Evolutionary conservation across 1,140 invertebrate genomes (phyloP).

Genomic region (Drosophila bocqueti): DNA sequence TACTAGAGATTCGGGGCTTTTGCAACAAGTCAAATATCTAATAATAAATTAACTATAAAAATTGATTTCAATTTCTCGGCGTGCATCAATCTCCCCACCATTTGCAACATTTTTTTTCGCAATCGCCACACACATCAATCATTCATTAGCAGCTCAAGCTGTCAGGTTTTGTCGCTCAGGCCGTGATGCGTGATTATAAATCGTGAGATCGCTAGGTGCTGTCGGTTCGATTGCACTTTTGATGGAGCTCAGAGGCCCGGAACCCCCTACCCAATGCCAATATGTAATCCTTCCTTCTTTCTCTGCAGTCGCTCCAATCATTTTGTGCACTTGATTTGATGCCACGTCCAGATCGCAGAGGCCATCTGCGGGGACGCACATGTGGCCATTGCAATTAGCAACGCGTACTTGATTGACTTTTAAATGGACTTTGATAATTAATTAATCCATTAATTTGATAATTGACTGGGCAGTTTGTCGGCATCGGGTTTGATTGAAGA

Average conservation of each 20-base stretch:
- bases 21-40: background rate
- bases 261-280: background rate
- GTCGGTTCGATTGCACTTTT: conserved; percentile 42
- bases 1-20: too few relatives aligned
- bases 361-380: conserved; percentile 14
- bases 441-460: conserved; percentile 74
- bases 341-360: conserved; percentile 19
- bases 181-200: conserved; percentile 63
- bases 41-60: background rate
- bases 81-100: conserved; percentile 1
- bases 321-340: conserved; percentile 54
- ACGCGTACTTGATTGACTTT: conserved; percentile 27
- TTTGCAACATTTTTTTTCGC: conserved; percentile 17
- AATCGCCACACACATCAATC: conserved; percentile 73
- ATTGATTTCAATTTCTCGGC: background rate
- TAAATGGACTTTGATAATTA: conserved; percentile 74
- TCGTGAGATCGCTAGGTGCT: conserved; percentile 44
- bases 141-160: conserved; percentile 82
- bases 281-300: conserved; percentile 11
- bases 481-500: conserved; percentile 24
- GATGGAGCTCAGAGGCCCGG: conserved; percentile 35
- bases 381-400: conserved; percentile 52
- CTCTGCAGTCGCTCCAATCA: conserved; percentile 38
- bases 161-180: conserved; percentile 67
- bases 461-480: conserved; percentile 62